phyloP scores from a whole-genome alignment of 2,797 vertebrate species.

The Sandelia bainsii region DNA sequence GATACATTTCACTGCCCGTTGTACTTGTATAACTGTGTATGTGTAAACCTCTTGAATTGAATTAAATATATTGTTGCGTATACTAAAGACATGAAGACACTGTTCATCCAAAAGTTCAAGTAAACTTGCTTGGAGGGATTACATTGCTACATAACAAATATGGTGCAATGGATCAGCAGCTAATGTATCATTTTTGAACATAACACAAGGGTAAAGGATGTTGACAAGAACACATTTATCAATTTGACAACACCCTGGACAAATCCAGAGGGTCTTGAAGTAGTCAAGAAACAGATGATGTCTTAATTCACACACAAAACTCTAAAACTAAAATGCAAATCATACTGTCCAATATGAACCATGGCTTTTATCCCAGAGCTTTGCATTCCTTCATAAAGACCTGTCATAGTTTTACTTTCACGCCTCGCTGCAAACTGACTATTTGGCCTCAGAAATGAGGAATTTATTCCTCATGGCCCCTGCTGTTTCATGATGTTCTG shows the following conservation, averaged over 20 bases:
- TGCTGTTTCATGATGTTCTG: slow-evolving; percentile 52
- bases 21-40: too few species aligned
- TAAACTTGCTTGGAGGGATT: slow-evolving; percentile 8
- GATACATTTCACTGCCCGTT: too few species aligned
- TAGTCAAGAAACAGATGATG: slow-evolving; percentile 60
- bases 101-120: slow-evolving; percentile 28
- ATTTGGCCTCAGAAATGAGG: slow-evolving; percentile 53
- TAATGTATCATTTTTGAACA: slow-evolving; percentile 57
- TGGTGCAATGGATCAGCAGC: slow-evolving; percentile 44
- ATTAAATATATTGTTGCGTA: not conserved
- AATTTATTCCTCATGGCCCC: slow-evolving; percentile 40
- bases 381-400: slow-evolving; percentile 55
- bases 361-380: slow-evolving; percentile 38
- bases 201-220: slow-evolving; percentile 23
- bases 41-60: too few species aligned
- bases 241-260: slow-evolving; percentile 59
- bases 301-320: slow-evolving; percentile 57
- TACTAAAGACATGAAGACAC: not conserved
- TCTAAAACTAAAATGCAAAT: slow-evolving; percentile 52
- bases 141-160: slow-evolving; percentile 50
- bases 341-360: slow-evolving; percentile 33
- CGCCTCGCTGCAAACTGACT: slow-evolving; percentile 39
- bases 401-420: slow-evolving; percentile 58
- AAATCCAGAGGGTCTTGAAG: slow-evolving; percentile 67
- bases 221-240: slow-evolving; percentile 67